Evolutionary conservation across 2,888 invertebrate genomes (phyloP), one percentile per base, ranked within the genome.

Genomic region (Schizaphis graminum): DNA sequence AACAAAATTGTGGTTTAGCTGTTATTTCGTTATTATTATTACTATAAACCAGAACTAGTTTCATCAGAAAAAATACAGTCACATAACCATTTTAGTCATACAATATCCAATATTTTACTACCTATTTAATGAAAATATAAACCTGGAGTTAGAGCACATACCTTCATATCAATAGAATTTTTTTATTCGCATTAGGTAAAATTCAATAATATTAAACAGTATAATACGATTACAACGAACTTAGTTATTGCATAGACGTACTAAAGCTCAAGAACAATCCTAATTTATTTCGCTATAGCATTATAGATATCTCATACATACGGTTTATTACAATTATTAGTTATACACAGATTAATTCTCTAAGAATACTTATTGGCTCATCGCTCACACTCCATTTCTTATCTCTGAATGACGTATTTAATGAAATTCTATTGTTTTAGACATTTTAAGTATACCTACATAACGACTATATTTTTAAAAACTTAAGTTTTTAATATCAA

Each of bases 281-380:
- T 67, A n/a, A 67, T n/a, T 16, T n/a, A n/a, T 67, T 61, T 13
- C 28, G 5, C 5, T 67, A n/a, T 1, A 67, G 13, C 1, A 61
- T 61, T n/a, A 61, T 61, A 57, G 10, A 61, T 13, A 61, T n/a
- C 4, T 67, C 1, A 67, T 16, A 67, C 16, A 67, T n/a, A 67
- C 67, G 13, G 5, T 13, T 67, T n/a, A n/a, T 16, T 67, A 4
- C n/a, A 67, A 53, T 53, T 21, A 53, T 53, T 21, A 67, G n/a
- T 67, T 4, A 1, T 16, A n/a, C n/a, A 67, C n/a, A 67, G 13
- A 13, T n/a, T n/a, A 4, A 16, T 67, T n/a, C n/a, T 16, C n/a
- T 1, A n/a, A n/a, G n/a, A 13, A n/a, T 67, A 5, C 1, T 16
- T 5, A 11, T n/a, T 16, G n/a, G 16, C 0, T 16, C 16, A n/a